phyloP scores from a whole-genome alignment of 2,888 invertebrate species.

The Siphonodentalium dalli region DNA sequence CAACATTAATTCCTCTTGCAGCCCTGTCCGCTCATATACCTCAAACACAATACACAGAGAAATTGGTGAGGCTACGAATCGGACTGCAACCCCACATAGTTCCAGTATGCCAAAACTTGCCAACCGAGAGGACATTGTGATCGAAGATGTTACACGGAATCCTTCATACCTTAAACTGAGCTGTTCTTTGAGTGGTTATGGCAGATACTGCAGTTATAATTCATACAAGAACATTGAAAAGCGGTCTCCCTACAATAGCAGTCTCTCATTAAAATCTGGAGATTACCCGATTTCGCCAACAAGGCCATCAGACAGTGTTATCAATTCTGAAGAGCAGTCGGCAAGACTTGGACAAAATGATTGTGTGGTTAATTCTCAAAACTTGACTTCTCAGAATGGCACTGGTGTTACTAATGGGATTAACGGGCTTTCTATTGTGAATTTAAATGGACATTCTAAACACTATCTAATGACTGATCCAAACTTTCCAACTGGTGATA shows the following conservation, averaged over 20 bases:
- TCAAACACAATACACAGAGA: neutral
- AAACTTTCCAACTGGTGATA: too few relatives aligned
- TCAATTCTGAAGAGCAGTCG: too few relatives aligned
- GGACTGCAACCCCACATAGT: constrained; percentile 19
- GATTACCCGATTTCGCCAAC: too few relatives aligned
- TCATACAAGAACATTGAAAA: constrained; percentile 50
- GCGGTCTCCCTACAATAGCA: constrained; percentile 52
- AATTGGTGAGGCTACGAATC: too few relatives aligned
- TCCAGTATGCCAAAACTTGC: constrained; percentile 35
- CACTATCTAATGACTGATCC: too few relatives aligned
- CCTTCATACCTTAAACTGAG: constrained; percentile 59
- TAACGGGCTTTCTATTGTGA: too few relatives aligned
- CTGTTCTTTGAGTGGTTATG: constrained; percentile 59
- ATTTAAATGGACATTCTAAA: too few relatives aligned
- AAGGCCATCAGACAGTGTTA: too few relatives aligned
- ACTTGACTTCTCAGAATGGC: too few relatives aligned
- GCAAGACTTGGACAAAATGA: too few relatives aligned
- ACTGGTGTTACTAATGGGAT: too few relatives aligned
- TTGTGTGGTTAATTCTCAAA: too few relatives aligned
- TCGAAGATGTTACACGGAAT: constrained; percentile 39
- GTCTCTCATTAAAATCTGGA: constrained; percentile 45
- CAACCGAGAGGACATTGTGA: constrained; percentile 35
- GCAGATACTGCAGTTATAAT: constrained; percentile 50
- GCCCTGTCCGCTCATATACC: constrained; percentile 6
- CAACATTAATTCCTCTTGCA: constrained; percentile 14